These are phyloP conservation scores for Agelaius tricolor DNA, from an alignment of 2,113 vertebrate genomes.

Conservation along the genomic window DNA sequence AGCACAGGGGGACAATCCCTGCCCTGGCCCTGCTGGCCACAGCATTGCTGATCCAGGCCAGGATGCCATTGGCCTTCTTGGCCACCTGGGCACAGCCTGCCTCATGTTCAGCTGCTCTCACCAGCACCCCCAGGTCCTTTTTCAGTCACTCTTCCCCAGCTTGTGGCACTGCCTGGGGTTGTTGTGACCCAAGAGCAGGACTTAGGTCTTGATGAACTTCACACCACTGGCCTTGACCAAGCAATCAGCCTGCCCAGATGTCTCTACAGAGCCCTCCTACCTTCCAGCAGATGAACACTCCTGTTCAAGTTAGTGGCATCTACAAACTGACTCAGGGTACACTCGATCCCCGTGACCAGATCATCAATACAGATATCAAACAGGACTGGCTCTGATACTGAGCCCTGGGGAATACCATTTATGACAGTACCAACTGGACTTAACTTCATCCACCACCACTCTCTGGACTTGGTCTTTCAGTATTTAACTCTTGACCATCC, in stretches of 20 bases:
- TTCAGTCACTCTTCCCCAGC: neutral
- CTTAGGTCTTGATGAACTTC: rapidly evolving
- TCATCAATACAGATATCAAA: neutral
- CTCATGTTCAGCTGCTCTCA: rapidly evolving
- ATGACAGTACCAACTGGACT: rapidly evolving
- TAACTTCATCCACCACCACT: neutral
- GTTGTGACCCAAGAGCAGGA: neutral
- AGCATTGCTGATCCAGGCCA: neutral
- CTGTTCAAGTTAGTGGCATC: rapidly evolving
- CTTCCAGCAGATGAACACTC: neutral
- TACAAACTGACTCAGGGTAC: neutral
- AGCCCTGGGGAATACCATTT: neutral
- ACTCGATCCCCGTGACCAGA: rapidly evolving
- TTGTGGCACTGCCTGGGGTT: rapidly evolving
- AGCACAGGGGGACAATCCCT: neutral
- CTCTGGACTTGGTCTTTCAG: neutral
- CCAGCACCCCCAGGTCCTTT: neutral
- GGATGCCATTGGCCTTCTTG: neutral
- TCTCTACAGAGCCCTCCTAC: neutral
- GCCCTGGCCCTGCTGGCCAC: neutral
- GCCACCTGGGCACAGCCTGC: neutral
- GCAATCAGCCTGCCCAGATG: neutral
- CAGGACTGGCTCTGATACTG: neutral
- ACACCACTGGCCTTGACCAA: rapidly evolving
- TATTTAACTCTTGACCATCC: neutral